A percentile compares a stretch with the other conserved stretches of the same genome.
These are phyloP conservation scores for Scaptomyza polygonia DNA, from an alignment of 2,888 invertebrate species.

Conservation along the genomic window DNA sequence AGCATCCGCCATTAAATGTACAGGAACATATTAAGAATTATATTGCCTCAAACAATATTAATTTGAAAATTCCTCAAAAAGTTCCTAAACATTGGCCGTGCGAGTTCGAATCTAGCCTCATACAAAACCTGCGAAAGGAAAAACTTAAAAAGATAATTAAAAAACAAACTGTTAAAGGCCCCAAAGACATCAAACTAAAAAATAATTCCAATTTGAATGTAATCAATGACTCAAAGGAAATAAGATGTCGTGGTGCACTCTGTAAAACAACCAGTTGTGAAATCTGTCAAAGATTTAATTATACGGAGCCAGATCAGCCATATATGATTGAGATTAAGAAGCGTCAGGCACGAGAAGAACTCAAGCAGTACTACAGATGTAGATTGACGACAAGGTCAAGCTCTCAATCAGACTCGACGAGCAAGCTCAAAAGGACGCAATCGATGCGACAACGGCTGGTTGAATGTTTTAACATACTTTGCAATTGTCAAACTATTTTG, in stretches of 20 bases:
- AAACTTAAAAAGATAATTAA: neutral
- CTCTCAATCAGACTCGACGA: neutral
- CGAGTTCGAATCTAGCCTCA: conserved; percentile 1
- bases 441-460: conserved; percentile 24
- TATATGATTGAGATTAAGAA: conserved; percentile 34
- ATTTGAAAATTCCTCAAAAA: neutral
- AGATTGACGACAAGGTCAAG: neutral
- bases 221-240: too few species aligned
- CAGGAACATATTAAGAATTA: conserved; percentile 1
- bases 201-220: too few species aligned
- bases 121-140: neutral
- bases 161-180: neutral
- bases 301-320: conserved; percentile 34
- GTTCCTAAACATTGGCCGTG: conserved; percentile 24
- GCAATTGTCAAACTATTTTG: conserved; percentile 42
- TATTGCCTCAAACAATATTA: neutral
- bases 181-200: neutral
- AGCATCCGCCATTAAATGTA: neutral
- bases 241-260: neutral
- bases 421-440: too few species aligned
- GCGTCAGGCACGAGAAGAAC: neutral
- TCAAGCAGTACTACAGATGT: conserved; percentile 30
- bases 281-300: conserved; percentile 22
- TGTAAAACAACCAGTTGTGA: conserved; percentile 4
- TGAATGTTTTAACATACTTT: conserved; percentile 20